Base-by-base conservation (phyloP, 2,113 vertebrate genomes). In the Misgurnus mizolepis region DNA sequence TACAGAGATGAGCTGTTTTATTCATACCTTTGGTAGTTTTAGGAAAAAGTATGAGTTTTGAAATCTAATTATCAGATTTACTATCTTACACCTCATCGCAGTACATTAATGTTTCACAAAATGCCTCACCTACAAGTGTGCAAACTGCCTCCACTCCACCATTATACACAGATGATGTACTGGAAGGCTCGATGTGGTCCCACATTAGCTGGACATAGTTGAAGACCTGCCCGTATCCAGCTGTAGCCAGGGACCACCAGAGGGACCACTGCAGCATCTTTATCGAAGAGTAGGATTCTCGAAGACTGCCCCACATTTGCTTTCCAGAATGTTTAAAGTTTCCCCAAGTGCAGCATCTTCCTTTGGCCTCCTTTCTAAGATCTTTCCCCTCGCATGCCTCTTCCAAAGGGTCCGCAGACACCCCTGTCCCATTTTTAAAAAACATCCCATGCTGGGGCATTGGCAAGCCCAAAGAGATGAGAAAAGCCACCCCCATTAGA, bases 141-240 rank as follows among this genome's bases (percentile, higher is more conserved):
- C 90, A 90, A 0, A 75, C 80, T 17, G 91, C 91, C 73, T 93
- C 92, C 0, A 92, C 92, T 27, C 82, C 91, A 60, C 92, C 92
- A 0, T 93, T 93, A 82, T 92, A 93, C 71, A 92, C 82, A 5
- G 89, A 85, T 6, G 90, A 87, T 6, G 88, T 89, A 27, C 87
- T 87, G 55, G 92, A 92, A 34, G 92, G 91, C 72, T 90, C 89
- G 76, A 92, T 87, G 68, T 92, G 88, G 84, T 93, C 81, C 91
- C 91, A 93, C 83, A 92, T 89, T 0, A 92, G 87, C 86, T 93
- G 92, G 53, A 85, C 73, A 60, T 93, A 93, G 85, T 93, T 90
- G 49, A 92, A 89, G 61, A 93, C 61, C 85, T 92, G 91, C 41
- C 75, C 69, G 3, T 93, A 92, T 17, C 90, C 89, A 56, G 90